Percentiles rank a stretch among this genome's conserved stretches.
phyloP scores from a whole-genome alignment of 2,797 vertebrate genomes.

The Aulostomus chinensis region DNA sequence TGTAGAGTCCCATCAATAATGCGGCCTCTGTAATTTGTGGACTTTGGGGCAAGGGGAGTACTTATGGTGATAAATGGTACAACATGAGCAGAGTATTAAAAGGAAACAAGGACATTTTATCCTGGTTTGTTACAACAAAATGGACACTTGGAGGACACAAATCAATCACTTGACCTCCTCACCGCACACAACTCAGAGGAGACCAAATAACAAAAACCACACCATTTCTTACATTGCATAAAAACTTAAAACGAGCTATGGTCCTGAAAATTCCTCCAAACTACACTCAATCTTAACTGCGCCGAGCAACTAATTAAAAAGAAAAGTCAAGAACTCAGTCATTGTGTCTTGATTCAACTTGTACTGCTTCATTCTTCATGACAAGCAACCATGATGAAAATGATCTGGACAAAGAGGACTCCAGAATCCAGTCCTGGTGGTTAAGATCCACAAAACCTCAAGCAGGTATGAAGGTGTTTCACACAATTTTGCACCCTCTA shows the following conservation, averaged over 20 bases:
- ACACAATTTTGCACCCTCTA: not conserved
- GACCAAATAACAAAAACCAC: not conserved
- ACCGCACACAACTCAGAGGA: not conserved
- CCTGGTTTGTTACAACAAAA: constrained; percentile 1
- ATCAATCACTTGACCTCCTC: constrained; percentile 17
- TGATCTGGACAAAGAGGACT: too few relatives aligned
- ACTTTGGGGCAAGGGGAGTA: constrained; percentile 10
- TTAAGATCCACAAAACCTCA: not conserved
- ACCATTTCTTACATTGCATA: too few relatives aligned
- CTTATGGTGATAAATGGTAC: constrained; percentile 10
- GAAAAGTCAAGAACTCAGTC: too few relatives aligned
- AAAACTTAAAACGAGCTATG: not conserved
- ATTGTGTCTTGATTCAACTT: too few relatives aligned
- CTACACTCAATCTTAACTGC: too few relatives aligned
- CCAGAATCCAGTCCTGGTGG: not conserved
- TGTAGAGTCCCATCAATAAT: constrained; percentile 30
- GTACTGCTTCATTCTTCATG: too few relatives aligned
- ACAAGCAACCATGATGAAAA: too few relatives aligned
- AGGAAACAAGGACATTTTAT: constrained; percentile 13
- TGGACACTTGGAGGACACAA: not conserved
- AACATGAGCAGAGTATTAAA: constrained; percentile 4
- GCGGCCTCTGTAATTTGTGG: constrained; percentile 30
- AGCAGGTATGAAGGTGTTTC: not conserved
- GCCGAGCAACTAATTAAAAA: too few relatives aligned
- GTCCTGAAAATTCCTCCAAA: too few relatives aligned